Base-by-base conservation (phyloP, 2,888 invertebrate species). In the Lathronympha strigana region DNA sequence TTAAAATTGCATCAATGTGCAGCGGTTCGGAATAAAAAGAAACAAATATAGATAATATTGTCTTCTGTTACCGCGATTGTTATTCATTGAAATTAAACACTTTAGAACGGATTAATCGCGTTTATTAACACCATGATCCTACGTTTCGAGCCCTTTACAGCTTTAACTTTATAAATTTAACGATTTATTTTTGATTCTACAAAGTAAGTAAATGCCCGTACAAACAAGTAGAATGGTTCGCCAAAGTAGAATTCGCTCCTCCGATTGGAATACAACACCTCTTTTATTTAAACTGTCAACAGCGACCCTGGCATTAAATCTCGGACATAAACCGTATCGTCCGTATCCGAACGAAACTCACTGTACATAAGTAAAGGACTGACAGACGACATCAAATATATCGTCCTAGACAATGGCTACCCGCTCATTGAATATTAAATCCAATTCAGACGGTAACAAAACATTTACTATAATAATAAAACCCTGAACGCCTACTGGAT, bases 371-470 rank as follows among this genome's bases (percentile, higher is more conserved):
- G 53, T 60, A 47, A 51, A 31, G 60, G 53, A 60, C n/a, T 36
- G 40, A 31, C 6, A 51, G 36, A 36, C 9, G 38, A 45, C 53
- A 31, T 66, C 53, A 66, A 54, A 54, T 40, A 66, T 60, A 60
- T 23, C 9, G 51, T 11, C 17, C 33, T n/a, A 31, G 53, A 54
- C 53, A 60, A 53, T 53, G 13, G 64, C 50, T 28, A 50, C 53
- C 60, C 60, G 33, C 38, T 33, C 25, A 66, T 60, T 53, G 47
- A 60, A 66, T 66, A 66, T 66, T 66, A 45, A 54, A 60, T 51
- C 33, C n/a, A 21, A 33, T 40, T 38, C 17, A 17, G 23, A 23
- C 43, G 19, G 36, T 21, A 38, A 58, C 25, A 60, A 60, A 60
- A 66, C 38, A 23, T 38, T 64, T 47, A 31, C 19, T 55, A 11